Evolutionary conservation across 2,888 invertebrate genomes (phyloP).

Genomic region (Adelognathus sp.): DNA sequence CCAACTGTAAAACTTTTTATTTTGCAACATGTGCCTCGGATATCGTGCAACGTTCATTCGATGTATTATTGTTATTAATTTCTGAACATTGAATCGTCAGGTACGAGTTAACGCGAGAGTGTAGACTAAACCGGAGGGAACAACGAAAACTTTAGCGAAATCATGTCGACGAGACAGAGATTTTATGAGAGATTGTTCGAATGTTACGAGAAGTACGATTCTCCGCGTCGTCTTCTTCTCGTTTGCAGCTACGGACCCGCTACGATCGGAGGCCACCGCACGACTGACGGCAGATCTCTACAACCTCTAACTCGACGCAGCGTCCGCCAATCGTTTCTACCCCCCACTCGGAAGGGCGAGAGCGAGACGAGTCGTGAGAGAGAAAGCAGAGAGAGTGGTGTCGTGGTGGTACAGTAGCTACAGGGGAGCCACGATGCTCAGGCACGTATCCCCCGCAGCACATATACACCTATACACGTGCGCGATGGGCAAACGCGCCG

Average conservation of each 20-base stretch:
- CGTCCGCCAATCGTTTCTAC: slow-evolving; percentile 75
- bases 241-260: slow-evolving; percentile 64
- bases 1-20: background rate
- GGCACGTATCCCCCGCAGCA: slow-evolving; percentile 53
- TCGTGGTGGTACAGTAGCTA: slow-evolving; percentile 40
- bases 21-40: background rate
- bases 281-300: slow-evolving; percentile 78
- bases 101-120: background rate
- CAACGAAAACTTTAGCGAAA: too few relatives aligned
- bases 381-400: slow-evolving; percentile 21
- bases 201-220: slow-evolving; percentile 46
- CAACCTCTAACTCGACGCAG: slow-evolving; percentile 77
- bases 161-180: background rate
- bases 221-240: slow-evolving; percentile 51
- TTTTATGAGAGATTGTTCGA: slow-evolving; percentile 50
- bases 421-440: slow-evolving; percentile 48
- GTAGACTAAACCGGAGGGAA: background rate
- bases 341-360: slow-evolving; percentile 57
- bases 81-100: background rate
- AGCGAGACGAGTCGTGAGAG: slow-evolving; percentile 24
- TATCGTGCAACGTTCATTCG: background rate
- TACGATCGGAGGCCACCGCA: slow-evolving; percentile 76
- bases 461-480: slow-evolving; percentile 47
- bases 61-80: background rate
- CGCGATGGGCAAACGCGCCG: slow-evolving; percentile 49